Base-by-base conservation (phyloP, 1,140 invertebrate genomes). In the Leptinotarsa texana region DNA sequence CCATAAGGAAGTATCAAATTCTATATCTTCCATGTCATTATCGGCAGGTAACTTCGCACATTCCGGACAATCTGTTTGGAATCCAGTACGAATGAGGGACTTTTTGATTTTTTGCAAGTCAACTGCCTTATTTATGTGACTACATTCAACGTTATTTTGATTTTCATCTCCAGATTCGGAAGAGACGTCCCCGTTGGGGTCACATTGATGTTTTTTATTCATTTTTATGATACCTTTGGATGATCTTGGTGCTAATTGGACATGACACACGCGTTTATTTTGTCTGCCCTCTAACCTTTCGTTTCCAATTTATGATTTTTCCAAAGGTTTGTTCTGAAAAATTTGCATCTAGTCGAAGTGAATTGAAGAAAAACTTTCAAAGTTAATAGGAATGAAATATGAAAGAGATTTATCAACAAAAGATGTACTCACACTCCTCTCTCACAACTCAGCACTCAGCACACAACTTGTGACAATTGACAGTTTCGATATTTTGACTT, bases 71-170 rank as follows among this genome's bases (percentile, higher is more conserved):
- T 90, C 90, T 75, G 84, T 89, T 15, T 83, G 82, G 76, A 91
- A 86, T 0, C 89, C 89, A 67, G 81, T 87, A 62, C 84, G 82
- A 78, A 89, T 89, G 4, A 94, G 77, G 3, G 84, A 81, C 79
- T 92, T 93, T 77, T 90, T 91, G 69, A 94, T 83, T 61, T 87
- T 87, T 4, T 84, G 85, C 61, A 92, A 81, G 82, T 93, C 91
- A 4, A 93, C 89, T 3, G 92, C 87, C 82, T 92, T 93, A 6
- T 87, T 87, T 65, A 93, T 87, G 83, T 95, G 93, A 76, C 87
- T 86, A 84, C 94, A 95, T 79, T 86, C 84, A 66, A 85, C 62
- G 84, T 83, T 80, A 74, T 78, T 80, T 73, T 80, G 81, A 61
- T 85, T 84, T 76, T 91, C 91, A 67, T 91, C 90, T 68, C 88